Evolutionary conservation across 2,113 vertebrate species (phyloP).

Genomic region (Petaurus breviceps): DNA sequence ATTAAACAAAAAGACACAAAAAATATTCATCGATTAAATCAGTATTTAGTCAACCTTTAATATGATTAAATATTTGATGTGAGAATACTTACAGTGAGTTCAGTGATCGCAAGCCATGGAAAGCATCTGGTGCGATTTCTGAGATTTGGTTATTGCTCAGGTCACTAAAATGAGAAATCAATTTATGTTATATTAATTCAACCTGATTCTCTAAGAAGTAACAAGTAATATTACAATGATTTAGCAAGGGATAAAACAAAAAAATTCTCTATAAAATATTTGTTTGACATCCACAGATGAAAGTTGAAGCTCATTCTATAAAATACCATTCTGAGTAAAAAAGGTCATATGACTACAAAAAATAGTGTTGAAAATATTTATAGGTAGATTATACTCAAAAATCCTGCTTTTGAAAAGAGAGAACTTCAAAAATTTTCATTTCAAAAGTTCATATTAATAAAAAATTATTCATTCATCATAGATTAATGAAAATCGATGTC

Average conservation of each 20-base stretch:
- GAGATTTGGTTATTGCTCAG: slow-evolving; percentile 99
- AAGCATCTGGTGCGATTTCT: slow-evolving; percentile 95
- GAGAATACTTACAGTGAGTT: slow-evolving; percentile 95
- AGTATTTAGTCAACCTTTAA: background rate
- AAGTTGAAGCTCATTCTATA: slow-evolving; percentile 1
- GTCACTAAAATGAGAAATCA: slow-evolving; percentile 88
- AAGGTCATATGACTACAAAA: background rate
- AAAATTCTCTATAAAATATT: slow-evolving; percentile 17
- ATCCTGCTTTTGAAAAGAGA: slow-evolving; percentile 25
- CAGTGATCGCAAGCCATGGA: slow-evolving; percentile 96
- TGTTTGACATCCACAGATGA: background rate
- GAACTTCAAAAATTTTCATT: background rate
- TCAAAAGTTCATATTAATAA: background rate
- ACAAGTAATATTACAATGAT: slow-evolving; percentile 25
- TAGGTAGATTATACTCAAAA: background rate
- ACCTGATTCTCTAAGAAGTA: slow-evolving; percentile 16
- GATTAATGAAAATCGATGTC: slow-evolving; percentile 22
- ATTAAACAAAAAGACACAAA: background rate
- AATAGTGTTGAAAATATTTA: slow-evolving; percentile 30
- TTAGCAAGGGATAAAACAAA: background rate
- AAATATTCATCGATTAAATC: background rate
- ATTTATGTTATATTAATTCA: slow-evolving; percentile 60
- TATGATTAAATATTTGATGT: background rate
- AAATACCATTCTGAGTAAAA: background rate
- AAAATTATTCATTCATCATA: slow-evolving; percentile 24